Evolutionary conservation across 2,113 vertebrate genomes (phyloP), one percentile per base, ranked within the genome.

Genomic region (Nycticryphes semicollaris): DNA sequence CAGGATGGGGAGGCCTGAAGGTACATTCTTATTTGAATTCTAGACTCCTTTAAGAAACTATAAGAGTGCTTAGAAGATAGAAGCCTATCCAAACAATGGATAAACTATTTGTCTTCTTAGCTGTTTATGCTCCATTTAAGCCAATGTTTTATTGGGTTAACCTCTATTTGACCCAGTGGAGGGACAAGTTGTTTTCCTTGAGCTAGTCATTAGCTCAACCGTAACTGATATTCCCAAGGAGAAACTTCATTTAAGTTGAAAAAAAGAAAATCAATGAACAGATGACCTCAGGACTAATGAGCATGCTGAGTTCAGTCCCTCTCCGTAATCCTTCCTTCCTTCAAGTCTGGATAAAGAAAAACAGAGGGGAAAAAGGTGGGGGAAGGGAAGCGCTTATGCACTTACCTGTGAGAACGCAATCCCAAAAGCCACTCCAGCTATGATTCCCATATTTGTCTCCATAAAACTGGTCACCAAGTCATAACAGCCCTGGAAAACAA

Each of bases 371-470:
- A 3, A 47, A 12, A 33, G 74, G 13, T 7, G 5, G 5, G 25
- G 6, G 4, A 22, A 87, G 43, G 39, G 69, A 72, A 54, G 22
- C 6, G 2, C 62, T 73, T n/a, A 80, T 22, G 15, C 51, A 79
- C 56, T 86, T 98, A 99, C 99, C 99, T 99, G 99, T 97, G 99
- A 99, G 97, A 99, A 99, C 2, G 99, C 99, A 47, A 99, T 98
- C 92, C 99, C 99, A 93, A 99, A 99, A 14, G 99, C 99, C 76
- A 99, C 99, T 93, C 99, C 99, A 67, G 99, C 99, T 75, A 99
- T 99, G 98, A 99, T 99, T 90, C 99, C 99, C 98, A 99, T 98
- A 98, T 99, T 99, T 79, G 98, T 98, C 97, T 99, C 99, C 90
- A 99, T 99, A 98, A 99, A 99, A 97, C 98, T 98, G 81, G 99